Evolutionary conservation across 2,797 vertebrate genomes (phyloP).

Genomic region (Tenualosa ilisha): DNA sequence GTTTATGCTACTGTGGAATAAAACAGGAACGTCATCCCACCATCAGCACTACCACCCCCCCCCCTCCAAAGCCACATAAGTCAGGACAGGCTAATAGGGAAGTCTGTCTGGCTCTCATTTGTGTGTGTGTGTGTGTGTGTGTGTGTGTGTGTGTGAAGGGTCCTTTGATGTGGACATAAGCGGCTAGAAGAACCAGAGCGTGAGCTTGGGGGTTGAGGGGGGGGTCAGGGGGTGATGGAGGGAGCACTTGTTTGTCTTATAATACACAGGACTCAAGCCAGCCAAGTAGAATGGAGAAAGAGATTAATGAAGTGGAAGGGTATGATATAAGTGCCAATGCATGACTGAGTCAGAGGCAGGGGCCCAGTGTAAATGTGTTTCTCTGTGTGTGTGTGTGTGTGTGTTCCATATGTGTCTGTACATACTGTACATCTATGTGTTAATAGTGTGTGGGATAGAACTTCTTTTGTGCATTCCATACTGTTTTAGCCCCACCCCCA

Average conservation of each 20-base stretch:
- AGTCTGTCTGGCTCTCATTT: background rate
- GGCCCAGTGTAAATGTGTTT: constrained; percentile 1
- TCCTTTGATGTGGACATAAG: constrained; percentile 22
- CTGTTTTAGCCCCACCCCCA: constrained; percentile 1
- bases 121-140: background rate
- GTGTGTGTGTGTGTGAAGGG: background rate
- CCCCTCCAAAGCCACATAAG: background rate
- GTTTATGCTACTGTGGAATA: background rate
- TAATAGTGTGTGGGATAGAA: background rate
- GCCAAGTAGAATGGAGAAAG: constrained; percentile 32
- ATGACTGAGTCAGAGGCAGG: constrained; percentile 28
- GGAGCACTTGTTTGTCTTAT: constrained; percentile 39
- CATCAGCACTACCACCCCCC: background rate
- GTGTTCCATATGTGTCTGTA: background rate
- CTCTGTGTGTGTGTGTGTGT: background rate
- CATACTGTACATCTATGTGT: background rate
- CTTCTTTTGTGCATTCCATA: constrained; percentile 61
- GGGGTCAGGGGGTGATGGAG: constrained; percentile 7
- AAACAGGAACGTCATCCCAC: background rate
- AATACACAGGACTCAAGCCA: constrained; percentile 37
- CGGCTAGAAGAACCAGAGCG: background rate
- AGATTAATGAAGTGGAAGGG: constrained; percentile 41
- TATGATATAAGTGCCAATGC: constrained; percentile 41
- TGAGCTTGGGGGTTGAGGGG: background rate
- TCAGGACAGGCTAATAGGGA: constrained; percentile 11